Evolutionary conservation across 1,140 invertebrate species (phyloP).

Genomic region (Olivierus martensii): DNA sequence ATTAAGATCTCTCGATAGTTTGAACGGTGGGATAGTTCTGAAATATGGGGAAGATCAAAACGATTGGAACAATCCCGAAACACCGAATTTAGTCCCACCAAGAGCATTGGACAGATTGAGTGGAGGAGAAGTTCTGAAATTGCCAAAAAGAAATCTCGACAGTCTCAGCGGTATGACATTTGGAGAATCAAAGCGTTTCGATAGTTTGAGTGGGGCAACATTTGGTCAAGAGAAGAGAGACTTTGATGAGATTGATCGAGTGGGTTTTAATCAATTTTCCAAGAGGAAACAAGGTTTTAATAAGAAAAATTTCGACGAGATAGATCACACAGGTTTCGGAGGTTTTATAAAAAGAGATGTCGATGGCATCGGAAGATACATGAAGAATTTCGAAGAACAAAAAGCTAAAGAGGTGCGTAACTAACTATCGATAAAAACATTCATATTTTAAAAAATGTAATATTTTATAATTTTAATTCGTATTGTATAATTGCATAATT

Average conservation of each 20-base stretch:
- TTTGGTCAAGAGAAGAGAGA: constrained; percentile 39
- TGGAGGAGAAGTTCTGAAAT: neutral
- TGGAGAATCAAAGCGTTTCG: constrained; percentile 10
- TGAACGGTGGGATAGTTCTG: neutral
- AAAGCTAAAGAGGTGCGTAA: too few relatives aligned
- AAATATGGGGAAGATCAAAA: too few relatives aligned
- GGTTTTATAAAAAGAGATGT: neutral
- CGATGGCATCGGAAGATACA: neutral
- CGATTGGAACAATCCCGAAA: too few relatives aligned
- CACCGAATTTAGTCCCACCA: too few relatives aligned
- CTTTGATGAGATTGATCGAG: constrained; percentile 45
- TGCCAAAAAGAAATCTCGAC: constrained; percentile 10
- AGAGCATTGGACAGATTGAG: constrained; percentile 1
- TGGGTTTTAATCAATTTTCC: constrained; percentile 40
- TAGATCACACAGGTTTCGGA: constrained; percentile 25
- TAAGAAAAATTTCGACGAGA: constrained; percentile 46
- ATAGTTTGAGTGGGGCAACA: constrained; percentile 8
- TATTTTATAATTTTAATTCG: too few relatives aligned
- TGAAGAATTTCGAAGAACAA: too few relatives aligned
- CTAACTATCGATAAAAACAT: too few relatives aligned
- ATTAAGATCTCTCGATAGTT: constrained; percentile 3
- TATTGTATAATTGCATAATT: too few relatives aligned
- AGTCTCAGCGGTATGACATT: constrained; percentile 12
- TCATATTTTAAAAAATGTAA: too few relatives aligned
- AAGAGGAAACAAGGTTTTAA: constrained; percentile 33